These are phyloP conservation scores for Diplogasteroides magnus DNA, from an alignment of 1,140 invertebrate genomes.

Conservation along the genomic window DNA sequence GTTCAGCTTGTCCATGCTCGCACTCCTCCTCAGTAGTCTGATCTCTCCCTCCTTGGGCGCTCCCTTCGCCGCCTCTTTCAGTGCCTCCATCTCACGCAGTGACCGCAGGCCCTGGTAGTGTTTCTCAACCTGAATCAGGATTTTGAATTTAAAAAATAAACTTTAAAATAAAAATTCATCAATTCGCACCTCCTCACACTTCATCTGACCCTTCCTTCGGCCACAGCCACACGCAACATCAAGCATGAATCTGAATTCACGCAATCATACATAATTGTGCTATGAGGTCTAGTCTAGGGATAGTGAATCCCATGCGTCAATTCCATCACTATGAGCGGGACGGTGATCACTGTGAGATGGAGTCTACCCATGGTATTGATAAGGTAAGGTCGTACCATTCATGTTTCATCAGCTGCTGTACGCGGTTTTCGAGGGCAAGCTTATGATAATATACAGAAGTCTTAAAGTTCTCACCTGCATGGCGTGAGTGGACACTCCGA, in stretches of 20 bases:
- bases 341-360: too few species aligned
- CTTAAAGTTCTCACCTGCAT: slow-evolving; percentile 60
- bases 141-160: too few species aligned
- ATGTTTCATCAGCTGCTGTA: too few species aligned
- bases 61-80: not conserved
- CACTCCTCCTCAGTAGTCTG: not conserved
- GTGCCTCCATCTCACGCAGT: not conserved
- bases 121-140: not conserved
- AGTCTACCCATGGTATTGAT: too few species aligned
- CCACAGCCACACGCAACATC: slow-evolving; percentile 4
- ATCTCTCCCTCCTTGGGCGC: not conserved
- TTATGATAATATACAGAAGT: not conserved
- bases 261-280: too few species aligned
- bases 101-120: not conserved
- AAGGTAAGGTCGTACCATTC: too few species aligned
- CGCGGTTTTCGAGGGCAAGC: too few species aligned
- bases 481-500: slow-evolving; percentile 64
- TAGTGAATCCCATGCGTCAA: too few species aligned
- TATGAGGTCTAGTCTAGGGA: too few species aligned
- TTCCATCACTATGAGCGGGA: too few species aligned
- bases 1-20: not conserved
- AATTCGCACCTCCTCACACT: not conserved
- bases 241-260: slow-evolving; percentile 7
- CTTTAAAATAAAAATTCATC: not conserved
- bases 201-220: not conserved